Percentiles rank a stretch among this genome's conserved stretches.
Evolutionary conservation across 2,113 vertebrate species (phyloP).

Genomic region (Stigmatopora argus): DNA sequence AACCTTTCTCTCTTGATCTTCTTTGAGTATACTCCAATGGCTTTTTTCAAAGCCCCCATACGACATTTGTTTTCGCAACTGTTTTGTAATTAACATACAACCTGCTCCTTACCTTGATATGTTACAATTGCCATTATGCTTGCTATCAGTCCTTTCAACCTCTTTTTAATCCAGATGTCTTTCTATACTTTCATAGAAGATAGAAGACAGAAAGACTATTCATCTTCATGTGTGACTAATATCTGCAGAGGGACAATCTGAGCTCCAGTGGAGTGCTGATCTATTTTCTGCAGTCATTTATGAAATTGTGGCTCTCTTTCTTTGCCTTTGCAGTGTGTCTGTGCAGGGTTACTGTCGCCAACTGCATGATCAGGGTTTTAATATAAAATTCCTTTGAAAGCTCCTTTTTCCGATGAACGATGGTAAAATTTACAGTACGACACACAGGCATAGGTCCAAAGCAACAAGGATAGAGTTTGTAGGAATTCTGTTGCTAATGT

Average conservation of each 20-base stretch:
- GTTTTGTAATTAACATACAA: conserved; percentile 53
- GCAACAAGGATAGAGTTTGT: not conserved
- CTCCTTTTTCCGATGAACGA: conserved; percentile 8
- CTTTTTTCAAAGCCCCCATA: conserved; percentile 83
- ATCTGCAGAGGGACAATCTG: conserved; percentile 47
- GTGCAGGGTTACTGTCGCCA: conserved; percentile 5
- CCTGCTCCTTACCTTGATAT: conserved; percentile 36
- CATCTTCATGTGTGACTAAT: conserved; percentile 47
- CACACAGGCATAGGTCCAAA: not conserved
- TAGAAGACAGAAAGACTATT: conserved; percentile 8
- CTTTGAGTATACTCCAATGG: conserved; percentile 65
- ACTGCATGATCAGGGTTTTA: conserved; percentile 10
- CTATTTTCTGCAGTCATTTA: conserved; percentile 37
- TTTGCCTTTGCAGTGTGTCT: not conserved
- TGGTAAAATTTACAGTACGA: not conserved
- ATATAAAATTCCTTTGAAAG: conserved; percentile 29
- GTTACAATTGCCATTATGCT: conserved; percentile 38
- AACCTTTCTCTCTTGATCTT: conserved; percentile 48
- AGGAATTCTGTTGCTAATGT: not conserved
- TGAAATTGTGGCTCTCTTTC: conserved; percentile 15
- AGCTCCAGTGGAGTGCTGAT: conserved; percentile 41
- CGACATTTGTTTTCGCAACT: conserved; percentile 81
- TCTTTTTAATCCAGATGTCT: conserved; percentile 15
- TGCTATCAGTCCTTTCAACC: conserved; percentile 28
- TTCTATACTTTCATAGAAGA: conserved; percentile 12